Conservation (phyloP, 1,140 invertebrate species). For the Caenorhabditis tropicalis region DNA sequence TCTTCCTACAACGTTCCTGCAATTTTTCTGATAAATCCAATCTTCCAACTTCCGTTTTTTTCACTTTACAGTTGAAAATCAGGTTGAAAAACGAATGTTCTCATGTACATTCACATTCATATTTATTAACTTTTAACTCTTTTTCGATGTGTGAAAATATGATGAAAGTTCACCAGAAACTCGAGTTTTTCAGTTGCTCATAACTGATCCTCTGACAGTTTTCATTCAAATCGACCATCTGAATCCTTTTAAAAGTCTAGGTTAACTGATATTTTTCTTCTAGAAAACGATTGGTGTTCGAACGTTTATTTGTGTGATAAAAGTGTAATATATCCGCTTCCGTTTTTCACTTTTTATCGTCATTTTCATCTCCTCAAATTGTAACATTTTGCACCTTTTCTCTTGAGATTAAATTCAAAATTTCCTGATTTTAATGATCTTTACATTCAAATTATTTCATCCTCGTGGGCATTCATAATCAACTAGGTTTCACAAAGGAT, state of each 20-base stretch:
- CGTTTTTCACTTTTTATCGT: conserved; percentile 17
- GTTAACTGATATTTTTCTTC: background rate
- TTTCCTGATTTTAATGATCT: background rate
- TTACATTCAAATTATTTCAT: background rate
- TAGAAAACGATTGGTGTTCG: background rate
- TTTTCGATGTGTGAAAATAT: background rate
- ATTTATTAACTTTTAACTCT: background rate
- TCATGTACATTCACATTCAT: background rate
- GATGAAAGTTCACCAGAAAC: background rate
- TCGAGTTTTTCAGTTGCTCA: background rate
- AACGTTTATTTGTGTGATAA: background rate
- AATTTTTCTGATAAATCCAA: background rate
- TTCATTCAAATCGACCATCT: no score
- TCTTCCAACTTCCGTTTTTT: background rate
- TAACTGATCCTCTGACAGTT: no score
- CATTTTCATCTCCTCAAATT: conserved; percentile 16
- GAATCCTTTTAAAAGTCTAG: no score
- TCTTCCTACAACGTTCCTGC: background rate
- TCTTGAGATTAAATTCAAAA: background rate
- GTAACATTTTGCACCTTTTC: conserved; percentile 21
- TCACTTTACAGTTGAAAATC: conserved; percentile 3
- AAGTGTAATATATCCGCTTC: conserved; percentile 20
- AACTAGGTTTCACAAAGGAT: no score
- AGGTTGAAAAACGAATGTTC: conserved; percentile 13
- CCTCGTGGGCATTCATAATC: no score